Conservation (phyloP, 2,797 vertebrate genomes). For the Setipinna tenuifilis region DNA sequence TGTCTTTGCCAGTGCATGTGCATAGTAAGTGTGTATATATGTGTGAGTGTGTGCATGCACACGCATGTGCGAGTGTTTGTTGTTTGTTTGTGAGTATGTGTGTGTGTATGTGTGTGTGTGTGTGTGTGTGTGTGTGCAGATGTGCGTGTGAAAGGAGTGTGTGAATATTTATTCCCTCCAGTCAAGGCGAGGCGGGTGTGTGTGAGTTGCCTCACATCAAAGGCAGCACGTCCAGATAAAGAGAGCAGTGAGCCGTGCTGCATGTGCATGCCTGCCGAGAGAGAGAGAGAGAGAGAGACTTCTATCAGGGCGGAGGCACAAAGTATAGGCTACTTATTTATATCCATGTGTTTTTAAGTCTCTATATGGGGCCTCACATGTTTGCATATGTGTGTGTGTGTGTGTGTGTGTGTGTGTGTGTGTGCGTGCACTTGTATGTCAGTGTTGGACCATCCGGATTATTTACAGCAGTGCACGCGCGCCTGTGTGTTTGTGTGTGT, state of each 20-base stretch:
- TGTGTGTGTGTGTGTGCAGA: neutral
- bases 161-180: neutral
- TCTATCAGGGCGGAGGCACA: neutral
- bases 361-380: neutral
- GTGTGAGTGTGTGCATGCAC: neutral
- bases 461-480: neutral
- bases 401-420: neutral
- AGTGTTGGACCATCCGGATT: too few species aligned
- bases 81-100: neutral
- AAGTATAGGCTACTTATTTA: neutral
- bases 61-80: neutral
- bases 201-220: neutral
- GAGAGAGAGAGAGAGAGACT: too few species aligned
- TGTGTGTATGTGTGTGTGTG: neutral
- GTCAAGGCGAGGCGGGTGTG: neutral
- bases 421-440: neutral
- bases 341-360: slow-evolving; percentile 7
- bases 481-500: neutral
- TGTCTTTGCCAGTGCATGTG: neutral
- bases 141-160: neutral
- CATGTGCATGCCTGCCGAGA: neutral
- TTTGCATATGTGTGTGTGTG: neutral
- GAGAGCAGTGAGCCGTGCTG: neutral
- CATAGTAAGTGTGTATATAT: neutral
- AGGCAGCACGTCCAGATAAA: neutral